Evolutionary conservation across 1,140 invertebrate species (phyloP).

Genomic region (Halotydeus destructor): DNA sequence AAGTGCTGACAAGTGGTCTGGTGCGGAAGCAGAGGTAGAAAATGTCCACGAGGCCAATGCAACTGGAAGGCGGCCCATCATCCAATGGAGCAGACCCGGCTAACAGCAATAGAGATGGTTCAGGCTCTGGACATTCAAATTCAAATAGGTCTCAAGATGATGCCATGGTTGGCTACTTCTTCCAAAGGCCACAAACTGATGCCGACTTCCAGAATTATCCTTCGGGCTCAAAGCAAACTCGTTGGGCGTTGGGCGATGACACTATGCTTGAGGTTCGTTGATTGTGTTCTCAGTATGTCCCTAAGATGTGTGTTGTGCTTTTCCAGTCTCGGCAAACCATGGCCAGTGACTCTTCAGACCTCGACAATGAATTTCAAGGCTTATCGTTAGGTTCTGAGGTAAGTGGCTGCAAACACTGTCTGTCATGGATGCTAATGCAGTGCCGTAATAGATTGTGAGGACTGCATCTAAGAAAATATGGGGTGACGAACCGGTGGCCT

Average conservation of each 20-base stretch:
- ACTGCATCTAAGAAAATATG: conserved; percentile 72
- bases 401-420: conserved; percentile 8
- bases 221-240: conserved; percentile 41
- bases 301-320: no score
- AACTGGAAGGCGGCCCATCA: no score
- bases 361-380: conserved; percentile 25
- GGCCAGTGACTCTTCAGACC: conserved; percentile 22
- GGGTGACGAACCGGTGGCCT: conserved; percentile 61
- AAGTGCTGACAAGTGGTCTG: no score
- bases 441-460: no score
- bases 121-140: background rate
- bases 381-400: conserved; percentile 20
- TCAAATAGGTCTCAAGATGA: conserved; percentile 40
- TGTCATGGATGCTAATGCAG: no score
- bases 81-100: no score
- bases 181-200: conserved; percentile 52
- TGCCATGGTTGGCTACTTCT: conserved; percentile 64
- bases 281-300: no score
- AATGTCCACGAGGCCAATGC: no score
- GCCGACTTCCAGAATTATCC: conserved; percentile 41
- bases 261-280: conserved; percentile 48
- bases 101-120: background rate
- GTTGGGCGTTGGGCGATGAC: conserved; percentile 61
- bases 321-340: no score
- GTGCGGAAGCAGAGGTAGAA: no score